These are phyloP conservation scores for Cettia cetti DNA, from an alignment of 2,113 vertebrate species.

Conservation along the genomic window DNA sequence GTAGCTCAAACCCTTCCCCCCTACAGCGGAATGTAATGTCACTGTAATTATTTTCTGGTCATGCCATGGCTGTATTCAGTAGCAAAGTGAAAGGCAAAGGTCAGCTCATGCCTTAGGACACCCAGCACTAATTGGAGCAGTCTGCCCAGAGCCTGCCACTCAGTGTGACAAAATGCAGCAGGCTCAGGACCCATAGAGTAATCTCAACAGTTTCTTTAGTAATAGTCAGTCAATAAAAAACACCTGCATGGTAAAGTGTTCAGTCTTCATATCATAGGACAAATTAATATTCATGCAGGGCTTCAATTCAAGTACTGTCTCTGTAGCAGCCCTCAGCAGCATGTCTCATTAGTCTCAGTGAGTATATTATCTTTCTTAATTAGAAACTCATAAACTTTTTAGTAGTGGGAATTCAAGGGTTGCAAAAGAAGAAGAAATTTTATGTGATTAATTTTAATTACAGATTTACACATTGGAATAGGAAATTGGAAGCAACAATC, in stretches of 20 bases:
- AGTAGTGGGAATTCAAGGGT: neutral
- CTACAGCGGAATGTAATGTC: neutral
- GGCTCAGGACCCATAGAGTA: neutral
- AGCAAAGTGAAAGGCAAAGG: neutral
- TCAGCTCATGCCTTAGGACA: neutral
- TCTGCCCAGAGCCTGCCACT: neutral
- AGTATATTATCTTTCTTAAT: constrained; percentile 50
- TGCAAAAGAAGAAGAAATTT: neutral
- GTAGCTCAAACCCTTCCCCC: neutral
- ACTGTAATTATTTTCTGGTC: neutral
- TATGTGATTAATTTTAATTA: neutral
- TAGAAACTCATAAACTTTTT: constrained; percentile 27
- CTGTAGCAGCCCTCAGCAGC: neutral
- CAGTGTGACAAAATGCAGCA: neutral
- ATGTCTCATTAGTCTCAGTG: constrained; percentile 13
- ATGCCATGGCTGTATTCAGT: neutral
- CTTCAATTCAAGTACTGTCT: neutral
- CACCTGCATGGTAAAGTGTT: neutral
- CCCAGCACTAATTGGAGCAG: neutral
- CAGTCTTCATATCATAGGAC: neutral
- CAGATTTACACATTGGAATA: neutral
- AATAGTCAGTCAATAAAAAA: neutral
- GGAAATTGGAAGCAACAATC: neutral
- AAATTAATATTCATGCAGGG: neutral
- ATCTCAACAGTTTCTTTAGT: neutral